Conservation (phyloP, 2,888 invertebrate genomes). For the Escarpia spicata region DNA sequence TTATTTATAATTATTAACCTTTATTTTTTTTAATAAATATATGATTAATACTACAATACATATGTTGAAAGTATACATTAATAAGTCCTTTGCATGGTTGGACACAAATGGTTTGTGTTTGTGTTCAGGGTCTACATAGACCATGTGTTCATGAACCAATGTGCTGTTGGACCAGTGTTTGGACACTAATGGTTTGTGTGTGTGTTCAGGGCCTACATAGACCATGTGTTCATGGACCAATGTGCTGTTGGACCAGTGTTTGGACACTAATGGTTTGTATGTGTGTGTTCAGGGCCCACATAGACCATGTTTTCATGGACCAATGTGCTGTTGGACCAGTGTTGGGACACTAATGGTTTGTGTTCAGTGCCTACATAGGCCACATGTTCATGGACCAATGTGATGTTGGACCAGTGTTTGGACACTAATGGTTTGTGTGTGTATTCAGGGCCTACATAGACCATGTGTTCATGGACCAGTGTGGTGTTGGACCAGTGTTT, state of each 20-base stretch:
- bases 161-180: too few relatives aligned
- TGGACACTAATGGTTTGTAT: not conserved
- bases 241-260: not conserved
- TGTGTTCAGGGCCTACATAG: too few relatives aligned
- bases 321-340: not conserved
- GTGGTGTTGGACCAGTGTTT: too few relatives aligned
- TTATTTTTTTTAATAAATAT: not conserved
- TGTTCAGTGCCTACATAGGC: slow-evolving; percentile 14
- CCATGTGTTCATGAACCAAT: not conserved
- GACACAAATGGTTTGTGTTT: not conserved
- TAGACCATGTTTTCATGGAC: not conserved
- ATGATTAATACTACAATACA: not conserved
- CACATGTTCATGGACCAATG: slow-evolving; percentile 49
- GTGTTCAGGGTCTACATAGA: not conserved
- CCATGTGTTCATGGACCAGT: too few relatives aligned
- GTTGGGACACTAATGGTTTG: not conserved
- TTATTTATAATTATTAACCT: not conserved
- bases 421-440: too few relatives aligned
- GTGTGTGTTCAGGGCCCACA: not conserved
- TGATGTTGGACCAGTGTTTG: slow-evolving; percentile 42
- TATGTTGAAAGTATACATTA: not conserved
- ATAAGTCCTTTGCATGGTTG: too few relatives aligned
- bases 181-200: too few relatives aligned
- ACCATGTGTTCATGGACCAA: not conserved
- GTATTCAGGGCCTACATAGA: too few relatives aligned